Base-by-base conservation (phyloP, 2,797 vertebrate species). In the Malurus leucopterus region DNA sequence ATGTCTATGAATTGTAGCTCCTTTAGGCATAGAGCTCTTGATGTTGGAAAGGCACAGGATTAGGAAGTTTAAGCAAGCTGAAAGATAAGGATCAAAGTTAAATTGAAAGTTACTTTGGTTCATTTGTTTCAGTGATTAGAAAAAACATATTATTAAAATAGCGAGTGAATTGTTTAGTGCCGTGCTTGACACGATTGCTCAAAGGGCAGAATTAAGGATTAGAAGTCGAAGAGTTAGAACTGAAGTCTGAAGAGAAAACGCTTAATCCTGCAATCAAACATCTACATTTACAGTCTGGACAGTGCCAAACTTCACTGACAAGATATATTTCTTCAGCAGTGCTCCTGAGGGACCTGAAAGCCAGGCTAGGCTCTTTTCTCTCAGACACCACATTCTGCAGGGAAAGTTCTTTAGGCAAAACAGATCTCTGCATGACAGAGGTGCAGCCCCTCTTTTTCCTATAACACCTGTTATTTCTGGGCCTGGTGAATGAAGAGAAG, bases 81-180 rank as follows among this genome's bases (percentile, higher is more conserved):
- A 75, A 89, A 93, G 83, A 92, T 86, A 90, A 90, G 57, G 44
- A 88, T 92, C 73, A 43, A 92, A 92, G 89, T 82, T 75, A 91
- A 91, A 85, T 57, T 4, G 3, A 50, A 91, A 93, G 74, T 92
- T 74, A 86, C 51, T 88, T 79, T 0, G 1, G 54, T 88, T 93
- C 61, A 62, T 93, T 95, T 93, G 74, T 86, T 94, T 94, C 86
- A 71, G 64, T 85, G 65, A 89, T 89, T 85, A 92, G 73, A 86
- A 73, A 92, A 78, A 65, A 19, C 26, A 10, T 70, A 61, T 47
- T 88, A 69, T 84, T 92, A 82, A 89, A 95, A 79, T 29, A 84
- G 32, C 0, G 2, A 80, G 43, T 64, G 70, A 88, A 58, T 68
- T 82, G 61, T 82, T 91, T 91, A 76, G 71, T 55, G 32, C 46